These are phyloP conservation scores for Ostrea denselamellosa DNA, from an alignment of 1,140 invertebrate genomes.

Conservation along the genomic window DNA sequence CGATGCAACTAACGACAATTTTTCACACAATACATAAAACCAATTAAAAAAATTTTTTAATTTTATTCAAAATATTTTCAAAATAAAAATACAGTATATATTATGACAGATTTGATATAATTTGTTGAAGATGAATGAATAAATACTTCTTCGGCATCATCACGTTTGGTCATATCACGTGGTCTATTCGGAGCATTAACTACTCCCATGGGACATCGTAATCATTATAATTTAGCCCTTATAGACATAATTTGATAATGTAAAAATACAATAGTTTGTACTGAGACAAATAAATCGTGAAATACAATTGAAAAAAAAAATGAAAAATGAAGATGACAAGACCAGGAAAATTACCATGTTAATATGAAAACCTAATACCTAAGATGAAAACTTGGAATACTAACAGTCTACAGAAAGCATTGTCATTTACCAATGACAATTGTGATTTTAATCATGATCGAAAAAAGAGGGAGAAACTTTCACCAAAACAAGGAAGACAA, in stretches of 20 bases:
- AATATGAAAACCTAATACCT: conserved; percentile 22
- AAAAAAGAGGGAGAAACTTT: conserved; percentile 15
- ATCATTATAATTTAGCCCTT: conserved; percentile 15
- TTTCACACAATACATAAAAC: not conserved
- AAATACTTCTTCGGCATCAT: conserved; percentile 27
- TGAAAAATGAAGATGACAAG: conserved; percentile 1
- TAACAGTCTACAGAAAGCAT: not conserved
- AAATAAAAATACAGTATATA: conserved; percentile 39
- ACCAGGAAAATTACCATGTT: not conserved
- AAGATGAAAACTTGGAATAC: conserved; percentile 1
- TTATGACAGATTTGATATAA: conserved; percentile 31
- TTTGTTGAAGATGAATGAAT: conserved; percentile 27
- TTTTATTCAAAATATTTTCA: conserved; percentile 40
- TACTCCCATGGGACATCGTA: conserved; percentile 3
- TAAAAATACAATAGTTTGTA: not conserved
- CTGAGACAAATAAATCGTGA: conserved; percentile 16
- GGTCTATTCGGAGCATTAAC: not conserved
- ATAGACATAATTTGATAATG: not conserved
- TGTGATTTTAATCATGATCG: not conserved
- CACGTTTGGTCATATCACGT: conserved; percentile 25
- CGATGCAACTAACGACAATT: too few relatives aligned
- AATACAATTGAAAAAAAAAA: not conserved
- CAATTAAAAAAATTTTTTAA: not conserved
- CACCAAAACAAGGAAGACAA: conserved; percentile 25
- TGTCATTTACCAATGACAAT: not conserved